Base-by-base conservation (phyloP, 2,888 invertebrate species). In the Lymantria dispar region DNA sequence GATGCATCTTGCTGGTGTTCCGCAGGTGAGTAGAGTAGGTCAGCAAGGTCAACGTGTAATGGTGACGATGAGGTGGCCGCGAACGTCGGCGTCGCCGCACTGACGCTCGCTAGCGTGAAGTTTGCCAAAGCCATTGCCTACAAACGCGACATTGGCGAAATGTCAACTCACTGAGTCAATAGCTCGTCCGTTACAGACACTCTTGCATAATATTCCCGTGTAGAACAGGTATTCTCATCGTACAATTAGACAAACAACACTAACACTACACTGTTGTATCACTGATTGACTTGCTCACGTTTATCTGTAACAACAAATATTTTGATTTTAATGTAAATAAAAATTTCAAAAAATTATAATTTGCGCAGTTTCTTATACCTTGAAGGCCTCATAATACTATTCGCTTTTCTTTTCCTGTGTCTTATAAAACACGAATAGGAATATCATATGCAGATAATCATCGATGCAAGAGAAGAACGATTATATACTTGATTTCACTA, bases 101-200 rank as follows among this genome's bases (percentile, higher is more conserved):
- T 76, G 52, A 78, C 78, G 55, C 80, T 74, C 50, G 85, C 79
- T 57, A 86, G 71, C 64, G 90, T 85, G 60, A 85, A 91, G 75
- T 92, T 92, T 64, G 79, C 80, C 67, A 91, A 76, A 67, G 89
- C 89, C 91, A 92, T 88, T 70, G 78, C 77, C 83, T 80, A 82
- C 72, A 73, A 75, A 68, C 72, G 71, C 75, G 77, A 76, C 87
- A 88, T 87, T 81, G 80, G 82, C 64, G 75, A 33, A 84, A 81
- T 83, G 78, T 81, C 79, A 80, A 85, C 76, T 79, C 62, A 64
- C 72, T 76, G 74, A 74, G 72, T 77, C 74, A 80, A 83, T 77
- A 62, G 60, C 64, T 67, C 62, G 61, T 72, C 61, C 74, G 66
- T 78, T 78, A 80, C 72, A 75, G 70, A 67, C 71, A 69, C 72